Evolutionary conservation across 2,113 vertebrate species (phyloP).

Genomic region (Cricetomys ansorgei): DNA sequence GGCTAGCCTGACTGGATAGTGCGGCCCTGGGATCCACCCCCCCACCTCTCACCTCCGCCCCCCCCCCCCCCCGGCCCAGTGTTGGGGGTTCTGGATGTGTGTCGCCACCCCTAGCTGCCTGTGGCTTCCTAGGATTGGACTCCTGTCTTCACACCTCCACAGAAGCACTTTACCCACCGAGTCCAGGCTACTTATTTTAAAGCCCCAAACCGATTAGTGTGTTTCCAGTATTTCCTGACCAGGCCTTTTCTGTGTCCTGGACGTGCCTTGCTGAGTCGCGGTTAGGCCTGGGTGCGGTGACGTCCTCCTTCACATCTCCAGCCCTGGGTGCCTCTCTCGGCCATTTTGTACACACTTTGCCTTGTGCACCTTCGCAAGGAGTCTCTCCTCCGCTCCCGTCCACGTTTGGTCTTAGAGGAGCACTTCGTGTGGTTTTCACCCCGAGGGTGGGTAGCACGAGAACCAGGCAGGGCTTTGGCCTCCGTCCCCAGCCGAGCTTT

Average conservation of each 20-base stretch:
- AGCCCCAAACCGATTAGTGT: rapidly evolving
- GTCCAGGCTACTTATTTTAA: background rate
- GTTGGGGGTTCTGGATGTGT: background rate
- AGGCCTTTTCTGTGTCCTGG: background rate
- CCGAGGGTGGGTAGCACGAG: rapidly evolving
- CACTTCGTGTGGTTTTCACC: background rate
- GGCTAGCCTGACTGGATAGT: background rate
- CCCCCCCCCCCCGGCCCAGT: background rate
- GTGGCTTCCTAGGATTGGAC: background rate
- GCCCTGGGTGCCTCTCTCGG: background rate
- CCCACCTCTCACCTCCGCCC: too few species aligned
- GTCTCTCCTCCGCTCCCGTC: rapidly evolving
- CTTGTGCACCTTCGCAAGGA: background rate
- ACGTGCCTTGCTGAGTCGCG: rapidly evolving
- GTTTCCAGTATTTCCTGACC: background rate
- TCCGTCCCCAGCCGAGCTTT: background rate
- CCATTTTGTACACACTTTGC: background rate
- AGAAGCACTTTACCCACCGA: background rate
- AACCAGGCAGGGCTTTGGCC: background rate
- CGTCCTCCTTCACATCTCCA: background rate
- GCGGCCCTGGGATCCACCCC: background rate
- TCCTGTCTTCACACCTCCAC: too few species aligned
- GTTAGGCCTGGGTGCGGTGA: background rate
- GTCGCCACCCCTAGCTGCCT: background rate
- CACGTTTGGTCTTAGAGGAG: rapidly evolving